phyloP scores from a whole-genome alignment of 2,888 invertebrate genomes.

The Macrostomum cliftonense region DNA sequence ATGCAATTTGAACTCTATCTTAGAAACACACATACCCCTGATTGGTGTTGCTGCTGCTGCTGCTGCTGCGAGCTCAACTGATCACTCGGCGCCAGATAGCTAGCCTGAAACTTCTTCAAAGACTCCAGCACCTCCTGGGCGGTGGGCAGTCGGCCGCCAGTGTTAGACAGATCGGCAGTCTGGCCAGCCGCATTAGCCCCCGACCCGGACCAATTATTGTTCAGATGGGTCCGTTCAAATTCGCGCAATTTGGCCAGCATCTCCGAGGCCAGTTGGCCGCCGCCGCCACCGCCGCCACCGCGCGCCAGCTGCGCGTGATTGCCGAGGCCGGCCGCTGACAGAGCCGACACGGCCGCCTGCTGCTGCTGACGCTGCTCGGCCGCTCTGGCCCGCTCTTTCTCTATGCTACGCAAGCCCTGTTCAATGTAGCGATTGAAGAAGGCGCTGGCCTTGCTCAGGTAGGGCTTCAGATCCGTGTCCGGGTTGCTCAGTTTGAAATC shows the following conservation, averaged over 20 bases:
- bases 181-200: too few relatives aligned
- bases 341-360: too few relatives aligned
- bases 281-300: neutral
- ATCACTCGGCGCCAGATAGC: neutral
- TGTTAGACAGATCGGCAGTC: constrained; percentile 8
- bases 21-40: too few relatives aligned
- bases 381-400: constrained; percentile 30
- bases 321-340: constrained; percentile 12
- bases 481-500: constrained; percentile 61
- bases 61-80: neutral
- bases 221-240: neutral
- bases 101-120: constrained; percentile 7
- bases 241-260: constrained; percentile 13
- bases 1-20: too few relatives aligned
- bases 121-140: constrained; percentile 1
- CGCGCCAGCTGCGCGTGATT: too few relatives aligned
- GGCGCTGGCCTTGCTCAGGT: constrained; percentile 59
- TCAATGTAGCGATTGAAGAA: constrained; percentile 71
- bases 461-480: constrained; percentile 64
- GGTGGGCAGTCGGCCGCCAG: constrained; percentile 6
- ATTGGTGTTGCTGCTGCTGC: neutral
- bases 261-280: constrained; percentile 3
- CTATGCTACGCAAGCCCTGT: constrained; percentile 51
- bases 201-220: too few relatives aligned
- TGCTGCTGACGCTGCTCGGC: neutral